Conservation (phyloP, 1,140 invertebrate genomes). For the Lasioglossum albipes region DNA sequence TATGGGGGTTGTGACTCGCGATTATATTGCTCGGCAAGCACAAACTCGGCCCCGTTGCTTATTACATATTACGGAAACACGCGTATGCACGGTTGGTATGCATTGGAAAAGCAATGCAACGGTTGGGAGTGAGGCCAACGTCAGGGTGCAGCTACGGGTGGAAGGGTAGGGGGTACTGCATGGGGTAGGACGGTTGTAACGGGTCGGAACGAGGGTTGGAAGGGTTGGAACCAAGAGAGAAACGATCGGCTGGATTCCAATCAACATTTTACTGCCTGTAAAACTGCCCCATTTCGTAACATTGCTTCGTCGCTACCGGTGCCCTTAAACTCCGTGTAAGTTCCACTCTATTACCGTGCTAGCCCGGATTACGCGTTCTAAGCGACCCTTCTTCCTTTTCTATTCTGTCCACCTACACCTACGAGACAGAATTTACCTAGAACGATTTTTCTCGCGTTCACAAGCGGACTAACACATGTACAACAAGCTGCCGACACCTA, state of each 20-base stretch:
- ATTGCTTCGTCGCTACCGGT: conserved; percentile 61
- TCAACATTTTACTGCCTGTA: conserved; percentile 73
- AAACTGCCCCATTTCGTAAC: conserved; percentile 68
- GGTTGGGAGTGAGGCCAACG: conserved; percentile 24
- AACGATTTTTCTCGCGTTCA: conserved; percentile 43
- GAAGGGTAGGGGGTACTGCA: neutral
- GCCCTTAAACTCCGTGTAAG: conserved; percentile 61
- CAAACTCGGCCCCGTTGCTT: conserved; percentile 36
- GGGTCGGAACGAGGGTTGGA: conserved; percentile 32
- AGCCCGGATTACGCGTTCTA: conserved; percentile 40
- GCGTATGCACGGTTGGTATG: conserved; percentile 51
- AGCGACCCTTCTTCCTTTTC: neutral
- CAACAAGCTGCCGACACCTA: no score
- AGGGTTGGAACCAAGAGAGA: conserved; percentile 44
- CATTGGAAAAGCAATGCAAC: conserved; percentile 51
- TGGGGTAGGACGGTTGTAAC: conserved; percentile 31
- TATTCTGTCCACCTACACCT: neutral
- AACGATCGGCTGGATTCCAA: conserved; percentile 65
- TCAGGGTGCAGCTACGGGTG: neutral
- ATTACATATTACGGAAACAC: conserved; percentile 47
- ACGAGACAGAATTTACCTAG: conserved; percentile 50
- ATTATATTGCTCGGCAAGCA: conserved; percentile 51
- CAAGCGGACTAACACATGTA: no score
- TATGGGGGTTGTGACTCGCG: conserved; percentile 8
- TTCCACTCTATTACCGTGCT: conserved; percentile 60